Evolutionary conservation across 2,113 vertebrate genomes (phyloP).

Genomic region (Dissostichus mawsoni): DNA sequence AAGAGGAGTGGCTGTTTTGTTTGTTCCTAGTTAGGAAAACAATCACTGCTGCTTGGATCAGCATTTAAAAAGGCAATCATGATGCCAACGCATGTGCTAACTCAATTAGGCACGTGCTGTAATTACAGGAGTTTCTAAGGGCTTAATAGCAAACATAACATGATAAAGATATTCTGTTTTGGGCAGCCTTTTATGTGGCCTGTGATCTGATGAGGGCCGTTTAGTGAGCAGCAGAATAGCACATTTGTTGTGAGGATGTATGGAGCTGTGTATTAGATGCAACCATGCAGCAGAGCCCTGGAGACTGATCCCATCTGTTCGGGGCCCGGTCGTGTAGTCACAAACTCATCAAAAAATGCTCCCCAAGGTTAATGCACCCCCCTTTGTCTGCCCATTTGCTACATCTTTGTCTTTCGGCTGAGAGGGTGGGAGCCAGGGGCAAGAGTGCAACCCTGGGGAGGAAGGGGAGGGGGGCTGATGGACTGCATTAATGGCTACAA

Average conservation of each 20-base stretch:
- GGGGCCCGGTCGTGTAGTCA: constrained; percentile 59
- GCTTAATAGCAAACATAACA: constrained; percentile 32
- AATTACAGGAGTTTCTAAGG: constrained; percentile 35
- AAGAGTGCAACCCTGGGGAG: constrained; percentile 55
- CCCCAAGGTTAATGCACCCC: constrained; percentile 65
- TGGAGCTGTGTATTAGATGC: constrained; percentile 59
- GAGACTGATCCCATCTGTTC: constrained; percentile 83
- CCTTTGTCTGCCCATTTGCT: constrained; percentile 75
- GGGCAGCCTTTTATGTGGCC: constrained; percentile 14
- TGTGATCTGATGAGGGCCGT: constrained; percentile 27
- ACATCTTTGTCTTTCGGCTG: constrained; percentile 75
- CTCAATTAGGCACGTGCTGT: constrained; percentile 56
- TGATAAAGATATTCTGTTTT: constrained; percentile 41
- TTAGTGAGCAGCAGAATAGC: constrained; percentile 28
- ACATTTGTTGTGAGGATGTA: constrained; percentile 47
- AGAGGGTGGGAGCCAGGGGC: constrained; percentile 69
- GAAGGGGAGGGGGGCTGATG: constrained; percentile 21
- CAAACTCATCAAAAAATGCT: constrained; percentile 77
- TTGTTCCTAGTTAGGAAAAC: constrained; percentile 48
- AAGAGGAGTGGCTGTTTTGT: constrained; percentile 37
- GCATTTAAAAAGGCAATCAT: constrained; percentile 51
- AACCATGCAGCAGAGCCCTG: constrained; percentile 64
- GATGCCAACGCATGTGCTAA: constrained; percentile 41
- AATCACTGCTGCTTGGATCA: constrained; percentile 48
- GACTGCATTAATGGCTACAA: constrained; percentile 71